Percentiles rank a stretch among this genome's conserved stretches.
Conservation (phyloP, 2,888 invertebrate genomes). For the Nemurella pictetii region DNA sequence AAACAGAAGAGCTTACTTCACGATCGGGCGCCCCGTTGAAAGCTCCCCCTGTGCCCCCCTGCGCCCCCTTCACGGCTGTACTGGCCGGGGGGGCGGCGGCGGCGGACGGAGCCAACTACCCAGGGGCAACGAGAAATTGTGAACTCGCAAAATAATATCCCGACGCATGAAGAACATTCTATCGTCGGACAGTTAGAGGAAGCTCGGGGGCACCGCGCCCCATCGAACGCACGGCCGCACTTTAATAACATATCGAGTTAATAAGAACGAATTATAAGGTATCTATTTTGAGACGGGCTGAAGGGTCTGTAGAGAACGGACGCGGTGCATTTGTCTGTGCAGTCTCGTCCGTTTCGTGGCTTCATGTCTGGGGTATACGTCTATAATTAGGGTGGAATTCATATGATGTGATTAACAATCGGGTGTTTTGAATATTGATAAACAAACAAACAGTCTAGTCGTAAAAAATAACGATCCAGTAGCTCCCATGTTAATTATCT, state of each 20-base stretch:
- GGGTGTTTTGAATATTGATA: background rate
- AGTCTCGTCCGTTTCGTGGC: background rate
- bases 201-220: background rate
- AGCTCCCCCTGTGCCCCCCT: no score
- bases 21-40: no score
- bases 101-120: background rate
- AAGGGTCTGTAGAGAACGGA: no score
- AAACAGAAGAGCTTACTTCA: no score
- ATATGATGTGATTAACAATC: background rate
- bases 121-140: background rate
- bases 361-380: background rate
- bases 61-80: no score
- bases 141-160: background rate
- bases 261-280: background rate
- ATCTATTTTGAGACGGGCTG: background rate
- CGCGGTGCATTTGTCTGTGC: background rate
- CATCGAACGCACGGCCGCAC: background rate
- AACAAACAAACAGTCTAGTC: background rate
- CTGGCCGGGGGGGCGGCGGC: no score
- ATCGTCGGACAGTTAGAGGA: background rate
- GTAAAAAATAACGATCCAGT: background rate
- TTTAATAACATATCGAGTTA: background rate
- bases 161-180: background rate
- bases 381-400: background rate
- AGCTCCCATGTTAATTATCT: background rate